A percentile compares a stretch with the other conserved stretches of the same genome.
Conservation (phyloP, 23 tunicate genomes). For the Oikopleura vanhoeffeni region DNA sequence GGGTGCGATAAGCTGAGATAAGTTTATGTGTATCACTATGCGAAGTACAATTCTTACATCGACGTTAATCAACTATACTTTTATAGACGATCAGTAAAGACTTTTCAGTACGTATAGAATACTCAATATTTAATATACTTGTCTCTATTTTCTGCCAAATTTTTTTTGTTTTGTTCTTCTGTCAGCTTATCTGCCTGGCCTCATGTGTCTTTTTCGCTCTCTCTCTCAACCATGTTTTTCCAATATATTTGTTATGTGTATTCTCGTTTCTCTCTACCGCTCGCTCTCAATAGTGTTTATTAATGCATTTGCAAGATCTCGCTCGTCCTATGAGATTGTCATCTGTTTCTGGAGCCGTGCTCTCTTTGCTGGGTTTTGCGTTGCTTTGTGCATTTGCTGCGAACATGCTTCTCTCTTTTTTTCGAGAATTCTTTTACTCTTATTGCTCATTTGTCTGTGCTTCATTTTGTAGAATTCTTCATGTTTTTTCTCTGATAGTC, state of each 20-base stretch:
- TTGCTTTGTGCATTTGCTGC: conserved; percentile 20
- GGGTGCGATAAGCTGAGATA: no score
- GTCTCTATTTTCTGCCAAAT: no score
- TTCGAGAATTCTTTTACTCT: conserved; percentile 22
- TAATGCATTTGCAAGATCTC: conserved; percentile 20
- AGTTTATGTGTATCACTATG: no score
- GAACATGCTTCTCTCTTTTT: conserved; percentile 50
- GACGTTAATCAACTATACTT: no score
- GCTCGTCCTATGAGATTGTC: conserved; percentile 20
- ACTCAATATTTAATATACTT: no score
- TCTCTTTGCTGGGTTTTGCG: conserved; percentile 28
- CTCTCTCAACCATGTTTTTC: conserved; percentile 31
- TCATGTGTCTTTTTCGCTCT: conserved; percentile 21
- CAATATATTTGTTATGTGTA: conserved; percentile 37
- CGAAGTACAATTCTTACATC: no score
- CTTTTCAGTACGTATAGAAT: no score
- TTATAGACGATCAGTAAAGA: no score
- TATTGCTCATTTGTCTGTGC: conserved; percentile 11
- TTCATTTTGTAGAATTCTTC: conserved; percentile 19
- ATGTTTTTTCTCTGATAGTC: conserved; percentile 31
- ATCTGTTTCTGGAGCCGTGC: no score
- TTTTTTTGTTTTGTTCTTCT: no score
- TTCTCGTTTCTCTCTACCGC: conserved; percentile 30
- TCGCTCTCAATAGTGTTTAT: conserved; percentile 52
- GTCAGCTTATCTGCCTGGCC: background rate